Base-by-base conservation (phyloP, 2,113 vertebrate species). In the Oryzias woworae region DNA sequence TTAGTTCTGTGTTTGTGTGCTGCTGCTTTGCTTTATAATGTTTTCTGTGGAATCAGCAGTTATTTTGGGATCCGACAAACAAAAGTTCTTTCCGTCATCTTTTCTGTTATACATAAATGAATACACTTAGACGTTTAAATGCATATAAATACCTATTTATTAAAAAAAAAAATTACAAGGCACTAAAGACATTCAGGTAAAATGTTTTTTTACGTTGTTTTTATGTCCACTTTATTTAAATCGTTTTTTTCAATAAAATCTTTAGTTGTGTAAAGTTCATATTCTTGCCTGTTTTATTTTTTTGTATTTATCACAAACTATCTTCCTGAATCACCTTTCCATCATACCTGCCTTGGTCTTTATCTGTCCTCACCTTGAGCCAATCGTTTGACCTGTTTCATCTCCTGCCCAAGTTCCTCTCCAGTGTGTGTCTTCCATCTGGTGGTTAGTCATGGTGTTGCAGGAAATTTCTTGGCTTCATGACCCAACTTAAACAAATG, bases 381-480 rank as follows among this genome's bases (percentile, higher is more conserved):
- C 20, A 20, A 18, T 45, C 7, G 10, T 41, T 17, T 7, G n/a
- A 41, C 26, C 2, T 22, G 12, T 15, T 47, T 41, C 36, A 3
- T 22, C 18, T 23, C 36, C 42, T 13, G 15, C 18, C 4, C 3
- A 1, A 7, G 3, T 2, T 3, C 56, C 16, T 24, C 20, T 70
- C 22, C 50, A 4, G 50, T 71, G 78, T 45, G 10, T 69, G 50
- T 23, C 88, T 94, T 92, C 93, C 93, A 92, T 88, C 93, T 93
- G 74, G 74, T 93, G 95, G 85, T 66, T 22, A 1, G 12, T 8
- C n/a, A 16, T 1, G 6, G 8, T 65, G 43, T 42, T 60, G 13
- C 69, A 71, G 10, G n/a, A 14, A 36, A 15, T 48, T 46, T 17
- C 41, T 48, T 41, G 18, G 36, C 17, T 17, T 36, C 8, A 36